These are phyloP conservation scores for Chroicocephalus ridibundus DNA, from an alignment of 2,113 vertebrate genomes.

Conservation along the genomic window DNA sequence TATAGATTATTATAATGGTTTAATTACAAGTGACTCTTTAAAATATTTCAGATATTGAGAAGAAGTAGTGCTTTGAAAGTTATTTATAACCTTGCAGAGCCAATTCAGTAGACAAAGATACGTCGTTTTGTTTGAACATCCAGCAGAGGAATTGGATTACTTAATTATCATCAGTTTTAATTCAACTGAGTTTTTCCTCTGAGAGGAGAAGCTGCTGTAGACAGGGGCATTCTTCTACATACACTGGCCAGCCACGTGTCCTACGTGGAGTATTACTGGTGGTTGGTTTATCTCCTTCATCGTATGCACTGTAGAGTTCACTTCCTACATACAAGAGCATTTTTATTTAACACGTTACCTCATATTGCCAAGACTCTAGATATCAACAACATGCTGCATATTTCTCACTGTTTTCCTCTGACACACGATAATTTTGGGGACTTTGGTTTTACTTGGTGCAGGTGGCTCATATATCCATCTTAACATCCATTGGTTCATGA, in stretches of 20 bases:
- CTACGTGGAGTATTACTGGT: too few relatives aligned
- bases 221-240: neutral
- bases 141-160: neutral
- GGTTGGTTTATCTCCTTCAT: too few relatives aligned
- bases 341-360: neutral
- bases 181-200: neutral
- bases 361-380: neutral
- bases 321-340: neutral
- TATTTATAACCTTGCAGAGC: neutral
- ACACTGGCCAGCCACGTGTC: neutral
- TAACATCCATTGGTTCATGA: neutral
- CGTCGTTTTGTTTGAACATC: neutral
- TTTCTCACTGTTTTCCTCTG: neutral
- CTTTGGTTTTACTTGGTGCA: neutral
- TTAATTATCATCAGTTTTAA: neutral
- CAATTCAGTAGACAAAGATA: neutral
- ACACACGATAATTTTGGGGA: neutral
- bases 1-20: neutral
- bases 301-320: neutral
- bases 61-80: neutral
- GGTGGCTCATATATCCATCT: neutral
- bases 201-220: neutral
- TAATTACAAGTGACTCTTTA: neutral
- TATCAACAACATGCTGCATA: neutral
- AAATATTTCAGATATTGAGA: neutral